phyloP scores from a whole-genome alignment of 2,797 vertebrate species.

The Sebastes kiyomatsui region DNA sequence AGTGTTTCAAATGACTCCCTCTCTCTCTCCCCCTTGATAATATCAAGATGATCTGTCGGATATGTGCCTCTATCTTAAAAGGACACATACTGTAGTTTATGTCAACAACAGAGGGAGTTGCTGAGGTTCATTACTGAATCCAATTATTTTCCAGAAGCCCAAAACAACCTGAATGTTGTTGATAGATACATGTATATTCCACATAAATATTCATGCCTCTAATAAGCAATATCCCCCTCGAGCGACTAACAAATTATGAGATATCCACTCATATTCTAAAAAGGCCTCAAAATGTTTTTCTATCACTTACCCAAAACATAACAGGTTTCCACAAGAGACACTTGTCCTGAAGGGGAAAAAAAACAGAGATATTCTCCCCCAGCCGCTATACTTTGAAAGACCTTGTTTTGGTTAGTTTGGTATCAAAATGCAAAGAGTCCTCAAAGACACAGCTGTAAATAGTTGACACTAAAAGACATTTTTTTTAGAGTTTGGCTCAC shows the following conservation, averaged over 20 bases:
- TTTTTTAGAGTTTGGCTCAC: constrained; percentile 14
- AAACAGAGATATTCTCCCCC: constrained; percentile 40
- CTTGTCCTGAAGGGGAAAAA: constrained; percentile 57
- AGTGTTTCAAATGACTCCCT: background rate
- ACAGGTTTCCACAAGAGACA: constrained; percentile 74
- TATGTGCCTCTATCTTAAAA: constrained; percentile 48
- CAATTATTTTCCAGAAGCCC: constrained; percentile 69
- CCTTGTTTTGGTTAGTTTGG: constrained; percentile 66
- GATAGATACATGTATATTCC: constrained; percentile 72
- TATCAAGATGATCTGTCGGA: constrained; percentile 38
- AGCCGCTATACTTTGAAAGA: constrained; percentile 58
- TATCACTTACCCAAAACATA: constrained; percentile 65
- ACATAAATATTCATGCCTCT: constrained; percentile 77
- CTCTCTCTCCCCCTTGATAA: background rate
- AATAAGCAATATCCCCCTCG: constrained; percentile 71
- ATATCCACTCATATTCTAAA: constrained; percentile 69
- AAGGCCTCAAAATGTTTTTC: constrained; percentile 76
- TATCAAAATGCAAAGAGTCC: constrained; percentile 44
- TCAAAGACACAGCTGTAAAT: constrained; percentile 38
- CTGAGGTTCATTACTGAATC: constrained; percentile 71
- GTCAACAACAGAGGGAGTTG: constrained; percentile 63
- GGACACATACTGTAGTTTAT: constrained; percentile 42
- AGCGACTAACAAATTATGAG: constrained; percentile 73
- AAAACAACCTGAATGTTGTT: constrained; percentile 77
- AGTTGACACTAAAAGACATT: constrained; percentile 15